A percentile compares a stretch with the other conserved stretches of the same genome.
Conservation (phyloP, 2,113 vertebrate species). For the Otolemur garnettii region DNA sequence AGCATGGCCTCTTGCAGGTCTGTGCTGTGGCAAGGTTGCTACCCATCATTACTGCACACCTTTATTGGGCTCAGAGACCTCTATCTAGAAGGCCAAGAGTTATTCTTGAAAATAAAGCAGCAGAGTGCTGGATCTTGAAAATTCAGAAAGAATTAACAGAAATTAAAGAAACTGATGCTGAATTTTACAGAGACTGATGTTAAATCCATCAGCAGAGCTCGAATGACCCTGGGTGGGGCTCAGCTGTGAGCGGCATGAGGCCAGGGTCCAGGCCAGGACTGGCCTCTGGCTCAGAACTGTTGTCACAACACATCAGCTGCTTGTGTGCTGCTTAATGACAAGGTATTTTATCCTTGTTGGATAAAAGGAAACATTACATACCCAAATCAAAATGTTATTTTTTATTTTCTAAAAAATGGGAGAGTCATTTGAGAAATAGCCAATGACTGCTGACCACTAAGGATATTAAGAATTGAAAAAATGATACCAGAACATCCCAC, state of each 20-base stretch:
- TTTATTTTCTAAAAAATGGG: background rate
- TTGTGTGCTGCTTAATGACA: background rate
- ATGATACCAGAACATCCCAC: background rate
- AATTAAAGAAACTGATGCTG: too few species aligned
- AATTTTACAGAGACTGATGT: background rate
- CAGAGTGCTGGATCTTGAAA: background rate
- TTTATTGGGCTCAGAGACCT: background rate
- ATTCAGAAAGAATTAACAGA: background rate
- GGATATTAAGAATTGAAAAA: background rate
- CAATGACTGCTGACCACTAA: background rate
- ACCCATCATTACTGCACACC: fast-evolving
- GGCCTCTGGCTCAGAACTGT: background rate
- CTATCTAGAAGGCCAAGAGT: too few species aligned
- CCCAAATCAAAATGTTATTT: background rate
- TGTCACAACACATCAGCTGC: fast-evolving
- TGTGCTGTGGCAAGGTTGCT: background rate
- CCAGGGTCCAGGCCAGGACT: fast-evolving
- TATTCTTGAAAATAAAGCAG: background rate
- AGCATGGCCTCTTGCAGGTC: fast-evolving
- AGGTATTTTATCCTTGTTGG: background rate
- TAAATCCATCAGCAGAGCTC: fast-evolving
- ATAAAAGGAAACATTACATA: background rate
- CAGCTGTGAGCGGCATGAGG: fast-evolving
- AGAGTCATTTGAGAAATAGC: background rate
- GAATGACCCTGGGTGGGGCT: background rate